Percentiles rank a stretch among this genome's conserved stretches.
phyloP scores from a whole-genome alignment of 35 echinoderm and acorn worm species.

The Eucidaris tribuloides region DNA sequence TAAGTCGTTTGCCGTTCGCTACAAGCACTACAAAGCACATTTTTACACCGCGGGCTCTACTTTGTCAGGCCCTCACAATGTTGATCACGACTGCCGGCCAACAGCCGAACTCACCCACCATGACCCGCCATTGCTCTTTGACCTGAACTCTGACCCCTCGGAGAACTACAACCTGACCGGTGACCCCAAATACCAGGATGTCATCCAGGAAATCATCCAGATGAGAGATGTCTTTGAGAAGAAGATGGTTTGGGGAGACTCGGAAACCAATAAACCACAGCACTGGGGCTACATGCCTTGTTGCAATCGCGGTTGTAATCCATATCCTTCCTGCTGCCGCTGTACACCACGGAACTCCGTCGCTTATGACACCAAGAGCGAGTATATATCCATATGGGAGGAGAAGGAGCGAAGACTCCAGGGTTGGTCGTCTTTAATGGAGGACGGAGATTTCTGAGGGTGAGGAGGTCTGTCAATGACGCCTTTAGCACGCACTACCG shows the following conservation, averaged over 20 bases:
- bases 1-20: slow-evolving; percentile 70
- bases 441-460: too few species aligned
- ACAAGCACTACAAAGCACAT: slow-evolving; percentile 93
- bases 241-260: slow-evolving; percentile 54
- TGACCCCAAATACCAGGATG: slow-evolving; percentile 10
- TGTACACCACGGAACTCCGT: too few species aligned
- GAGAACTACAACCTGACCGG: slow-evolving; percentile 56
- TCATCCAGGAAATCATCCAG: slow-evolving; percentile 27
- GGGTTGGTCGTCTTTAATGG: too few species aligned
- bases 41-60: slow-evolving; percentile 58
- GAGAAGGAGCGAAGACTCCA: too few species aligned
- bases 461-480: too few species aligned
- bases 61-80: slow-evolving; percentile 43
- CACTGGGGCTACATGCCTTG: slow-evolving; percentile 53
- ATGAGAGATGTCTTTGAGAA: slow-evolving; percentile 57
- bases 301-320: slow-evolving; percentile 68
- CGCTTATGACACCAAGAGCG: too few species aligned
- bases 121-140: slow-evolving; percentile 57
- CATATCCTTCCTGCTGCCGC: slow-evolving; percentile 64
- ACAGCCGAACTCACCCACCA: slow-evolving; percentile 29
- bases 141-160: slow-evolving; percentile 69
- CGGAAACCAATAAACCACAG: slow-evolving; percentile 34
- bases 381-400: too few species aligned
- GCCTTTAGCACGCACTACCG: too few species aligned
- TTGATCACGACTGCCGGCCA: slow-evolving; percentile 72